Evolutionary conservation across 2,888 invertebrate genomes (phyloP).

Genomic region (Lochmaea crataegi): DNA sequence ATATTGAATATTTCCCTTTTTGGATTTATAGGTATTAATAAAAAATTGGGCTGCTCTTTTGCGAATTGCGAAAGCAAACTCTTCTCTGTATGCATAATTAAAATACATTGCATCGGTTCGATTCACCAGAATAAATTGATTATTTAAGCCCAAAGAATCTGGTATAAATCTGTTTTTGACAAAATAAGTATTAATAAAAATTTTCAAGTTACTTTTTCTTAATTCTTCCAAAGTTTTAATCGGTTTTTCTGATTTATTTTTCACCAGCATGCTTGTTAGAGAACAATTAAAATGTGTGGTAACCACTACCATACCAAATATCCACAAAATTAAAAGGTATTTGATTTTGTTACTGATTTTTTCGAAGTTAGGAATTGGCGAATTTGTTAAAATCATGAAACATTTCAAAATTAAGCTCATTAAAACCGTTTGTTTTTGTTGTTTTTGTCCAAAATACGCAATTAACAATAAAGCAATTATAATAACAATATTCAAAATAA

Average conservation of each 20-base stretch:
- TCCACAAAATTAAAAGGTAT: conserved; percentile 24
- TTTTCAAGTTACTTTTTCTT: conserved; percentile 12
- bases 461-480: conserved; percentile 7
- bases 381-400: not conserved
- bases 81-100: not conserved
- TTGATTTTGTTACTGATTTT: conserved; percentile 19
- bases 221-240: conserved; percentile 20
- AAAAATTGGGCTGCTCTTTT: conserved; percentile 6
- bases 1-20: not conserved
- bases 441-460: not conserved
- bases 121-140: conserved; percentile 16
- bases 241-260: not conserved
- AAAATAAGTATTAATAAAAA: conserved; percentile 13
- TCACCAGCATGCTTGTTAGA: conserved; percentile 23
- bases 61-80: conserved; percentile 8
- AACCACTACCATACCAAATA: conserved; percentile 20
- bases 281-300: conserved; percentile 10
- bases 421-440: not conserved
- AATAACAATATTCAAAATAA: conserved; percentile 6
- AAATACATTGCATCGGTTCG: not conserved
- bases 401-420: conserved; percentile 2
- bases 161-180: not conserved
- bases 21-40: not conserved
- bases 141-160: conserved; percentile 11
- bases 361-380: not conserved